Base-by-base conservation (phyloP, 2,113 vertebrate species). In the Lepus europaeus region DNA sequence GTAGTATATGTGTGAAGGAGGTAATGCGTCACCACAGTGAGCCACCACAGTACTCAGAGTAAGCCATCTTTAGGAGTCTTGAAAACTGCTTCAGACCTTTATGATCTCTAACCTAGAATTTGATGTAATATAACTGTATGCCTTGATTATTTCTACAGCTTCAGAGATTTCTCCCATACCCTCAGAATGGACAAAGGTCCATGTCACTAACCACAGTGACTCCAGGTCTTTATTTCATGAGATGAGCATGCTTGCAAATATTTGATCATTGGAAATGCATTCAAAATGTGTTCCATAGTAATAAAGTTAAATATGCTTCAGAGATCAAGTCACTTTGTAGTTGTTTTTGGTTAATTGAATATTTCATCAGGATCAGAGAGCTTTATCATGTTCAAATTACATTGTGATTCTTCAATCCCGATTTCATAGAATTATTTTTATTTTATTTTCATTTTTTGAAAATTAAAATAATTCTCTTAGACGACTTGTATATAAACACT, bases 361-460 rank as follows among this genome's bases (percentile, higher is more conserved):
- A 87, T 89, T 82, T 87, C 31, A n/a, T 82, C 17, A 94, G 63
- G 12, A 63, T 66, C 8, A 77, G 33, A 77, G 33, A 59, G 23
- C 33, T 85, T 95, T 79, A 64, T 89, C 78, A 36, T 33, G 12
- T 3, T 89, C 17, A 31, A 45, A 66, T 19, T 53, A 23, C 61
- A 36, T 31, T 63, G 1, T 78, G 16, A 66, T 73, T 87, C 45
- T 93, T 25, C 3, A n/a, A 69, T 3, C 9, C 17, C 78, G 79
- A 63, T 17, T 77, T 91, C 66, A 61, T 87, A 20, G 33, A 73
- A 5, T 20, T 39, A 9, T 29, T 89, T 74, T 72, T 72, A n/a
- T 36, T 36, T 87, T 39, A 51, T 59, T 82, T 70, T 66, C 51
- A 77, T 25, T 89, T 25, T 91, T 91, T 78, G n/a, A 61, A 89